These are phyloP conservation scores for Polydrusus tereticollis DNA, from an alignment of 2,888 invertebrate species.

Conservation along the genomic window DNA sequence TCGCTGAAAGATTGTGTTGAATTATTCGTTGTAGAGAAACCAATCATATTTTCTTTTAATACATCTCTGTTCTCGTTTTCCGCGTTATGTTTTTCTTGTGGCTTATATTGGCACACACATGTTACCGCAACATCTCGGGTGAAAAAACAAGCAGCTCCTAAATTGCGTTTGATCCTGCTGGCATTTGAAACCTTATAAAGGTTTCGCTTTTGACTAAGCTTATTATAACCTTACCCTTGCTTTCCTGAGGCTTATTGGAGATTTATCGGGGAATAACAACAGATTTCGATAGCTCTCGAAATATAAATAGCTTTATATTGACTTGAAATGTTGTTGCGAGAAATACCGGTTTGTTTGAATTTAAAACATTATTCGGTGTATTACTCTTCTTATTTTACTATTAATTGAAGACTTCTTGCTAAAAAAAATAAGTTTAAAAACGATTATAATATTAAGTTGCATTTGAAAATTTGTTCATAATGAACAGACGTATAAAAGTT, in stretches of 20 bases:
- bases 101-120: slow-evolving; percentile 29
- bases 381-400: too few relatives aligned
- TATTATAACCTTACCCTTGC: slow-evolving; percentile 34
- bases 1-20: too few relatives aligned
- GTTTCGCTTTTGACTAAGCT: slow-evolving; percentile 36
- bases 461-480: too few relatives aligned
- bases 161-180: slow-evolving; percentile 38
- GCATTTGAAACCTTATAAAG: slow-evolving; percentile 20
- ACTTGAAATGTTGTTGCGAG: not conserved
- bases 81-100: slow-evolving; percentile 16
- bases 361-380: too few relatives aligned
- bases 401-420: too few relatives aligned
- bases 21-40: too few relatives aligned
- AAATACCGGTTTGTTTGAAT: not conserved
- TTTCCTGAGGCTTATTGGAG: slow-evolving; percentile 28
- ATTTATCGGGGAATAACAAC: slow-evolving; percentile 31
- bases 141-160: slow-evolving; percentile 30
- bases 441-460: too few relatives aligned
- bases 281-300: slow-evolving; percentile 29
- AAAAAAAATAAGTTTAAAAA: too few relatives aligned
- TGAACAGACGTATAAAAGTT: too few relatives aligned
- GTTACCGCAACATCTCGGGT: slow-evolving; percentile 26
- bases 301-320: slow-evolving; percentile 29
- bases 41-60: too few relatives aligned
- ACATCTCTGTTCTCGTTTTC: too few relatives aligned